Percentiles rank a stretch among this genome's conserved stretches.
Conservation (phyloP, 2,113 vertebrate species). For the Bubo scandiacus region DNA sequence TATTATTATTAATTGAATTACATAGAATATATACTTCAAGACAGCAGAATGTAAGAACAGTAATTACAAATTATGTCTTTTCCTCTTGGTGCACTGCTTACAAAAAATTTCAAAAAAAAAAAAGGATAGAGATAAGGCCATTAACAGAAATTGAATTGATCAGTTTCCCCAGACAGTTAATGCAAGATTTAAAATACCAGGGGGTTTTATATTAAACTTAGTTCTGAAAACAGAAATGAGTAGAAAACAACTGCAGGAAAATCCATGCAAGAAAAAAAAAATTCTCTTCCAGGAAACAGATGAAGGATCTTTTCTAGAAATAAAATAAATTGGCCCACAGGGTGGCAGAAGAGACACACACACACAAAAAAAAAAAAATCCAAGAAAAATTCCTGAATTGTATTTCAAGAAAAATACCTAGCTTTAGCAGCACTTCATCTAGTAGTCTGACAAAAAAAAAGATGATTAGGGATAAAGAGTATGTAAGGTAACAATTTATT, state of each 20-base stretch:
- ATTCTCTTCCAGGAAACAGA: background rate
- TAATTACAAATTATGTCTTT: background rate
- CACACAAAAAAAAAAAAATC: background rate
- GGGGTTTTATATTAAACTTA: background rate
- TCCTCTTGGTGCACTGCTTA: background rate
- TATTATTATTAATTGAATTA: background rate
- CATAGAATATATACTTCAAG: too few species aligned
- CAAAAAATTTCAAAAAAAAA: background rate
- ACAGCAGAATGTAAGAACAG: background rate
- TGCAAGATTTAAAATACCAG: background rate
- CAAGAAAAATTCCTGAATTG: background rate
- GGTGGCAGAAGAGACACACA: conserved; percentile 22
- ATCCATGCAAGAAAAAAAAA: background rate
- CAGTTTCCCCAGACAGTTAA: background rate
- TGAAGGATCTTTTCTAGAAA: background rate
- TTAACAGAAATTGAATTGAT: background rate
- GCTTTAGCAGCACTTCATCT: background rate
- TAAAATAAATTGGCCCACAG: background rate
- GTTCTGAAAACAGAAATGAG: background rate
- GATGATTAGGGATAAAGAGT: background rate
- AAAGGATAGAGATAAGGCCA: background rate
- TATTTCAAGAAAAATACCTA: background rate
- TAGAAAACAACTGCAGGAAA: background rate
- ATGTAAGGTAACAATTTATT: background rate
- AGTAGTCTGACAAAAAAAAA: background rate